Base-by-base conservation (phyloP, 1,140 invertebrate genomes). In the Drosophila trapezifrons region DNA sequence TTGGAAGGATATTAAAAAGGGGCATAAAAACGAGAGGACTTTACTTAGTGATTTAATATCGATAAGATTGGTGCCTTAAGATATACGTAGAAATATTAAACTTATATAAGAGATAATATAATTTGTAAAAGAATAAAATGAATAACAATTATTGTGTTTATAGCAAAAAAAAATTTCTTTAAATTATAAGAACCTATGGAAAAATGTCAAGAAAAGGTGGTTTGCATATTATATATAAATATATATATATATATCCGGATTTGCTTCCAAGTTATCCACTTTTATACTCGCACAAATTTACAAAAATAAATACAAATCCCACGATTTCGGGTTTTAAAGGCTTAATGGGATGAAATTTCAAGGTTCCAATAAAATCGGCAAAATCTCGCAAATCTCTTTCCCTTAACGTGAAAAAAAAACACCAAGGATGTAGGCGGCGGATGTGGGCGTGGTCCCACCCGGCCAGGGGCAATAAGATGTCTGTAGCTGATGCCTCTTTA, bases 401-500 rank as follows among this genome's bases (percentile, higher is more conserved):
- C 5, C 6, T 12, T 0, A 0, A 3, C 51, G 6, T 37, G 20
- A 17, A 42, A 43, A 22, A 51, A 69, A 45, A 32, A 43, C 18
- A 32, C 17, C 20, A 18, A 3, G 51, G 18, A 52, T 37, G 51
- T 37, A n/a, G 13, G 29, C 17, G 13, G 3, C 32, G 60, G 29
- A 17, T 18, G 22, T 46, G 40, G 59, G 70, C 58, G 45, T 49
- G 15, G 12, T 12, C 2, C 2, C 7, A 12, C 10, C 25, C 25
- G n/a, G n/a, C 35, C 55, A 12, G 18, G 12, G 15, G 18, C 37
- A 20, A 60, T n/a, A 29, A 60, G 22, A 32, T 42, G 25, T 60
- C 49, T 46, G 54, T 56, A 57, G 25, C 37, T 65, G 72, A 43
- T 67, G 72, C 25, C 65, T 52, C 47, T 71, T 78, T 66, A 82